Conservation (phyloP, 2,888 invertebrate genomes). For the Mechanitis mazaeus region DNA sequence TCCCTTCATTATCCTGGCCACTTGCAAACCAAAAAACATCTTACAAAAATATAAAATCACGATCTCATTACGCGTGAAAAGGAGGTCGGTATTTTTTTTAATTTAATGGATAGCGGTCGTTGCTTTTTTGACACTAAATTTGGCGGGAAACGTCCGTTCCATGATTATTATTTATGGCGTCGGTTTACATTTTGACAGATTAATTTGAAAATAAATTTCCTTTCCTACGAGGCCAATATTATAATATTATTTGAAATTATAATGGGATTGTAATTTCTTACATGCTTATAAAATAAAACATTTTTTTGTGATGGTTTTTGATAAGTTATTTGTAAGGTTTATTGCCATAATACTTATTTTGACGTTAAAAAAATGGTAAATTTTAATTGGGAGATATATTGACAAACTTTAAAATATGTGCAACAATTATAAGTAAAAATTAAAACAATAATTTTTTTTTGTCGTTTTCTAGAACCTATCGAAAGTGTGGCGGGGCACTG, state of each 20-base stretch:
- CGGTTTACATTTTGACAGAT: conserved; percentile 6
- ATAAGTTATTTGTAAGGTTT: too few relatives aligned
- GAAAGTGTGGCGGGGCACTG: conserved; percentile 15
- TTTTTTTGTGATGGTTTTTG: too few relatives aligned
- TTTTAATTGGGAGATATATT: too few relatives aligned
- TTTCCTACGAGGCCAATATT: neutral
- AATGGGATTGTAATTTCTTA: neutral
- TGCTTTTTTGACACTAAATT: conserved; percentile 28
- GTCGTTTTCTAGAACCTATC: conserved; percentile 5
- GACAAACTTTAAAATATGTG: too few relatives aligned
- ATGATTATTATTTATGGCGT: conserved; percentile 4
- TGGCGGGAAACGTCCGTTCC: conserved; percentile 31
- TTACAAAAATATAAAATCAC: conserved; percentile 46
- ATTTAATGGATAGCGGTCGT: conserved; percentile 28
- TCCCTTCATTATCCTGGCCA: conserved; percentile 51
- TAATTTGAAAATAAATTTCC: conserved; percentile 4
- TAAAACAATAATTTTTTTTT: too few relatives aligned
- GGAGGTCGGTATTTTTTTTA: conserved; percentile 37
- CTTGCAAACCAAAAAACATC: conserved; percentile 42
- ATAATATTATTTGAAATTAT: conserved; percentile 2
- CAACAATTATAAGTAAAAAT: too few relatives aligned
- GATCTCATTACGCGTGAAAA: conserved; percentile 43
- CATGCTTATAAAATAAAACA: neutral
- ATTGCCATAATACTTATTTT: too few relatives aligned
- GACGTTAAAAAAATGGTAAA: too few relatives aligned